A percentile compares a stretch with the other conserved stretches of the same genome.
Conservation (phyloP, 2,797 vertebrate genomes). For the Botia kubotai region DNA sequence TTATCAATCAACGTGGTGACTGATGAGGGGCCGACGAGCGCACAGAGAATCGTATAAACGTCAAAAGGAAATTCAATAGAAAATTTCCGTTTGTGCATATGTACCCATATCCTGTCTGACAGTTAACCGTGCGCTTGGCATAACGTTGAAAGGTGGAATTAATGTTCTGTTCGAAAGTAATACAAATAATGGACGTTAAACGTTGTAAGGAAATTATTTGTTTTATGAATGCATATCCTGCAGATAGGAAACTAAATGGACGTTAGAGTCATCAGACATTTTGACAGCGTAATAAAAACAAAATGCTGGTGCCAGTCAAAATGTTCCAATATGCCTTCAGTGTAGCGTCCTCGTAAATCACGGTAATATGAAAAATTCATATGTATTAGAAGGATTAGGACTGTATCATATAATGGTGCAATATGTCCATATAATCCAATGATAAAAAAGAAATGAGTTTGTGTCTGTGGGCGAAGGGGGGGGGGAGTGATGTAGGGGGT, state of each 20-base stretch:
- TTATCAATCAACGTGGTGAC: slow-evolving; percentile 39
- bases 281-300: slow-evolving; percentile 69
- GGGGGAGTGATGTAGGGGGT: slow-evolving; percentile 16
- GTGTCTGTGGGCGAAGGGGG: slow-evolving; percentile 10
- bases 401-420: slow-evolving; percentile 22
- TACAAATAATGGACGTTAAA: slow-evolving; percentile 56
- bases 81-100: slow-evolving; percentile 6
- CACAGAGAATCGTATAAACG: background rate
- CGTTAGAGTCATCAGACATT: slow-evolving; percentile 58
- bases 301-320: slow-evolving; percentile 64
- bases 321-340: slow-evolving; percentile 39
- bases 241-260: slow-evolving; percentile 44
- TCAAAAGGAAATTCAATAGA: slow-evolving; percentile 5
- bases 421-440: slow-evolving; percentile 29
- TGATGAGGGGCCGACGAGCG: slow-evolving; percentile 19
- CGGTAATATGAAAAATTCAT: slow-evolving; percentile 39
- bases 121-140: slow-evolving; percentile 2
- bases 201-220: slow-evolving; percentile 50
- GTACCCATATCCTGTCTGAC: slow-evolving; percentile 30
- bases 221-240: slow-evolving; percentile 50
- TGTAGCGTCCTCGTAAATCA: slow-evolving; percentile 63
- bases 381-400: slow-evolving; percentile 32
- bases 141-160: slow-evolving; percentile 41
- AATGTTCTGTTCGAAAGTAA: slow-evolving; percentile 50
- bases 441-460: slow-evolving; percentile 29